phyloP scores from a whole-genome alignment of 2,113 vertebrate species.

The Saimiri boliviensis region DNA sequence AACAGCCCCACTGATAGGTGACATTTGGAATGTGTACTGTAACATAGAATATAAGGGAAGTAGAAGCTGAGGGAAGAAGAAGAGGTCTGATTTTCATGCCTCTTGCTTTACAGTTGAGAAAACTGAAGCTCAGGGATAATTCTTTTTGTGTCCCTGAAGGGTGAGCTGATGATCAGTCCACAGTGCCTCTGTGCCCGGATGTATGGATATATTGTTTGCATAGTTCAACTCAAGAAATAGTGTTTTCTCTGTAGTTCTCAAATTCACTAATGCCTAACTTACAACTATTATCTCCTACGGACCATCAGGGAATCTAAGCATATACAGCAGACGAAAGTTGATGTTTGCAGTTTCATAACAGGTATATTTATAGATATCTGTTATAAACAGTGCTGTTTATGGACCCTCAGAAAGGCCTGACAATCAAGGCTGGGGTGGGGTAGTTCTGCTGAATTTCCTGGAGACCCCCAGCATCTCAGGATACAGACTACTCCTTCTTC shows the following conservation, averaged over 20 bases:
- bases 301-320: too few species aligned
- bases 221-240: neutral
- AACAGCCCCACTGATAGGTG: neutral
- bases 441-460: neutral
- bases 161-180: rapidly evolving
- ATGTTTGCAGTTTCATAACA: neutral
- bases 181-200: too few species aligned
- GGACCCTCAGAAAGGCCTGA: neutral
- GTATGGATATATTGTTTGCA: rapidly evolving
- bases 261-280: neutral
- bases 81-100: neutral
- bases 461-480: neutral
- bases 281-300: neutral
- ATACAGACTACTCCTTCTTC: neutral
- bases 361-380: too few species aligned
- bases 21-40: neutral
- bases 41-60: neutral
- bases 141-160: neutral
- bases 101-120: neutral
- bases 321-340: neutral
- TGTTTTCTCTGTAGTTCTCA: neutral
- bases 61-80: rapidly evolving
- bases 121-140: neutral
- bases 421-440: too few species aligned
- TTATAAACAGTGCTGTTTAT: too few species aligned